Base-by-base conservation (phyloP, 2,888 invertebrate species). In the Horisme vitalbata region DNA sequence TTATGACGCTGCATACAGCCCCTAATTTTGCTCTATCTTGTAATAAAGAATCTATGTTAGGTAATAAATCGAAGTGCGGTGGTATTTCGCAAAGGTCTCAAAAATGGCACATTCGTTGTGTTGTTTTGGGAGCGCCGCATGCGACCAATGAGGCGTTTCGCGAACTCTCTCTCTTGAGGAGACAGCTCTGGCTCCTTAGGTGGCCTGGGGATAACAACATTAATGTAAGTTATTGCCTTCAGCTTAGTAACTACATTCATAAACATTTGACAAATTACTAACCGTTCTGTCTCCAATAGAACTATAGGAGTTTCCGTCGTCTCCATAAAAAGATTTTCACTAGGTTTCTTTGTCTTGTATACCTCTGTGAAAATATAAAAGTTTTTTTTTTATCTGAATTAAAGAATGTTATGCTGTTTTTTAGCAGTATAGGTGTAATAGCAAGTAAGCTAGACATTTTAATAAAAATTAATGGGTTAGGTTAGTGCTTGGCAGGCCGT, bases 251-350 rank as follows among this genome's bases (percentile, higher is more conserved):
- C n/a, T n/a, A n/a, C n/a, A n/a, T n/a, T n/a, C n/a, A 31, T 12
- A 26, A 13, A n/a, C 8, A 14, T 20, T 20, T 2, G 4, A 4
- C 1, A 7, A 8, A 3, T 11, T 31, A 47, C 57, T 15, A n/a
- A 83, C 86, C 78, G 71, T 65, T 86, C 80, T 18, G 81, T 85
- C 71, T 85, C 83, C 31, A 86, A 59, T 13, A 84, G 33, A n/a
- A 85, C 62, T 14, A 83, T 61, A 4, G 83, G 79, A 3, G 82
- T 77, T 52, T 69, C 67, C 3, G 78, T 52, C 1, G 65, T 50
- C 6, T 83, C 82, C 56, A 85, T 60, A 51, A 57, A 83, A 7
- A 84, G 44, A 8, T 67, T 55, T 45, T 79, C 69, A 8, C 65
- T 71, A 13, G 80, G 75, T 33, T 66, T 73, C 41, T 63, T 72